Conservation (phyloP, 2,113 vertebrate genomes). For the Thunnus thynnus region DNA sequence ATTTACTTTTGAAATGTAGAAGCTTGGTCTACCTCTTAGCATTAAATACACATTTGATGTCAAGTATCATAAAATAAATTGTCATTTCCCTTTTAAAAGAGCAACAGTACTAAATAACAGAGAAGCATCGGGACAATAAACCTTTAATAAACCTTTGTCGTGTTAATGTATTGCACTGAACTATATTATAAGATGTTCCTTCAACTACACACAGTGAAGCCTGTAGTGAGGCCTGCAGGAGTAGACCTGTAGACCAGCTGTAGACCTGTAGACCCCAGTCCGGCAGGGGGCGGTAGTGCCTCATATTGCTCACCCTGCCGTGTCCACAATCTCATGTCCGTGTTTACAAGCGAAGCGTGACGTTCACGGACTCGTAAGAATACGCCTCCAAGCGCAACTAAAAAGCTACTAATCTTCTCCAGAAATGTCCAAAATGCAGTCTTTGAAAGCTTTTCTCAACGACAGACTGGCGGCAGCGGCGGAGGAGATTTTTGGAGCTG, state of each 20-base stretch:
- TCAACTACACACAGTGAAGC: not conserved
- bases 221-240: no score
- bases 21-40: no score
- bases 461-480: slow-evolving; percentile 72
- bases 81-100: no score
- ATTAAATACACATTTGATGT: no score
- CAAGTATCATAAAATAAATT: no score
- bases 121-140: no score
- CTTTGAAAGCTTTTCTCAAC: slow-evolving; percentile 70
- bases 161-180: no score
- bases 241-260: no score
- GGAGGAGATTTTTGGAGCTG: slow-evolving; percentile 77
- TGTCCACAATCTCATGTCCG: slow-evolving; percentile 53
- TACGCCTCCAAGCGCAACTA: slow-evolving; percentile 6
- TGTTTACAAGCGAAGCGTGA: slow-evolving; percentile 82
- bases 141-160: no score
- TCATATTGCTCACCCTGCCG: not conserved
- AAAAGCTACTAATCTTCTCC: not conserved
- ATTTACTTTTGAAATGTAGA: no score
- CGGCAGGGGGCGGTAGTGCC: slow-evolving; percentile 49
- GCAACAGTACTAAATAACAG: no score
- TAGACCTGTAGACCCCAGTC: slow-evolving; percentile 11
- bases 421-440: slow-evolving; percentile 51
- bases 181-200: no score
- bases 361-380: slow-evolving; percentile 59